A percentile compares a stretch with the other conserved stretches of the same genome.
These are phyloP conservation scores for Thalassophryne amazonica DNA, from an alignment of 2,797 vertebrate species.

Conservation along the genomic window DNA sequence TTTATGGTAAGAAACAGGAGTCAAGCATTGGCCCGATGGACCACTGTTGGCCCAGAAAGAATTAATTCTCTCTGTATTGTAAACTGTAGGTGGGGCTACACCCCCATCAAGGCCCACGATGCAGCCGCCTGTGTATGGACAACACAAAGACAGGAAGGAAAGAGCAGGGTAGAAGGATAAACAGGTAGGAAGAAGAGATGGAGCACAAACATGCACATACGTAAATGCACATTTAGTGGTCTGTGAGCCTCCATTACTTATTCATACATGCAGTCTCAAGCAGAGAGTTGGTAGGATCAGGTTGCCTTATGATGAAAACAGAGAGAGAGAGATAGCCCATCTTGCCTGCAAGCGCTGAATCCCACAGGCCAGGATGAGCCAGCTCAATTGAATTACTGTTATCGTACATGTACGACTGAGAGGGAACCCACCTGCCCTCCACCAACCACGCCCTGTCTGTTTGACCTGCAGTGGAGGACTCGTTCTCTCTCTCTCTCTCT, in stretches of 20 bases:
- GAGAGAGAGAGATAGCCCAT: too few relatives aligned
- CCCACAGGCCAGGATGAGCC: conserved; percentile 46
- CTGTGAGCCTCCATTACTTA: conserved; percentile 60
- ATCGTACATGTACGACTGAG: conserved; percentile 59
- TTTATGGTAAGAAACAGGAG: too few relatives aligned
- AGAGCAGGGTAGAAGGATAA: too few relatives aligned
- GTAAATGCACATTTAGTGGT: not conserved
- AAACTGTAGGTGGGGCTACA: too few relatives aligned
- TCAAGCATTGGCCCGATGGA: too few relatives aligned
- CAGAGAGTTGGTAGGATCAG: conserved; percentile 47
- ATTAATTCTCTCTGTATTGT: too few relatives aligned
- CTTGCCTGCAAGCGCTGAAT: conserved; percentile 38
- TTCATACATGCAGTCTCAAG: conserved; percentile 65
- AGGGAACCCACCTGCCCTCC: conserved; percentile 46
- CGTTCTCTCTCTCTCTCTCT: conserved; percentile 7
- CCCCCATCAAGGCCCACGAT: too few relatives aligned
- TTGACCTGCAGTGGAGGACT: conserved; percentile 41
- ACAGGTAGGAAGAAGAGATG: too few relatives aligned
- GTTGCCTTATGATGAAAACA: conserved; percentile 53
- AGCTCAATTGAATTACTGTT: conserved; percentile 75
- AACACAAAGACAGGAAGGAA: too few relatives aligned
- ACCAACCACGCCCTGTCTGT: conserved; percentile 53
- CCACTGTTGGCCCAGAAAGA: too few relatives aligned
- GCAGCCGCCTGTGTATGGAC: too few relatives aligned
- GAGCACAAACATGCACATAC: not conserved